Evolutionary conservation across 2,797 vertebrate species (phyloP), one percentile per base, ranked within the genome.

Genomic region (Atherinosoma microstoma): DNA sequence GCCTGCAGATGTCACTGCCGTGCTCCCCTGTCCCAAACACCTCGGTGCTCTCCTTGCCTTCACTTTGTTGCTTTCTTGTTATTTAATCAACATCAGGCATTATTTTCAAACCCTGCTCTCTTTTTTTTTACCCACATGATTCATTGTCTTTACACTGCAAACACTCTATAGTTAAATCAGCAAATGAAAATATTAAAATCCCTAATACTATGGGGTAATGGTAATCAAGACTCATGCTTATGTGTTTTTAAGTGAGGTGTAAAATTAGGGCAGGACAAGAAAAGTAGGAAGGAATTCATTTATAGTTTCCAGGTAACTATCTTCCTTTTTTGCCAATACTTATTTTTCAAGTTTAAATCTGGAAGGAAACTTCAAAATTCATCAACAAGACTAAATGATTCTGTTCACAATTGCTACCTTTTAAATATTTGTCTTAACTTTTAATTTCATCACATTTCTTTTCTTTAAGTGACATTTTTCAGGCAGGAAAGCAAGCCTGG

Each of bases 31-130:
- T 29, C 11, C 4, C 24, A 12, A 53, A 53, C 12, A 53, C 51
- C 51, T 53, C 27, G 34, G 64, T 59, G 57, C 58, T 35, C 38
- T 67, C 51, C 54, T 62, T 29, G 30, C 73, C 65, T 64, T 51
- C 4, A 34, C 66, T 49, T 64, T 24, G 20, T 56, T 49, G 63
- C 38, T 13, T 47, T 16, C 68, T 58, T 47, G 12, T 59, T 35
- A 22, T 45, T 53, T 67, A 11, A 71, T 81, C 81, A 84, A 81
- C 80, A 75, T 60, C 42, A 63, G 73, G 70, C 56, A 45, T 20
- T 67, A 66, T 75, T 70, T 70, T 32, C 16, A 47, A 47, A 47
- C 16, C 16, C 42, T 47, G 42, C 18, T 47, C 42, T 47, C 18
- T 47, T 6, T 47, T 15, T 47, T 6, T 20, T 47, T 47, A 6